Evolutionary conservation across 2,888 invertebrate species (phyloP).

Genomic region (Petrolisthes manimaculis): DNA sequence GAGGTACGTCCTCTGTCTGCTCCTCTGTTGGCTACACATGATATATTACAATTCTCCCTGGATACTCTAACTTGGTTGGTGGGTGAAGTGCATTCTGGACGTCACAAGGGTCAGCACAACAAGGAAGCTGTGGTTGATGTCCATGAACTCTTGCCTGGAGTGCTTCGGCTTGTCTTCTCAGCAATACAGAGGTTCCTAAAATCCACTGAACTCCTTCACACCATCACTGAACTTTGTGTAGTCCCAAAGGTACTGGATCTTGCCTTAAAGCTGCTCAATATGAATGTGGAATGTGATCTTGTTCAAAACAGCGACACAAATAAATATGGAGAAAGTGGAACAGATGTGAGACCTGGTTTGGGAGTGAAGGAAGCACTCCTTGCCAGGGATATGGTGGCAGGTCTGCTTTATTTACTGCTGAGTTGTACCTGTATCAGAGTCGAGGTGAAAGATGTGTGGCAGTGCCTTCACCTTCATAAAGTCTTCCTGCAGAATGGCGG

Average conservation of each 20-base stretch:
- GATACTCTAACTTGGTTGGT: conserved; percentile 45
- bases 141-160: conserved; percentile 23
- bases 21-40: conserved; percentile 40
- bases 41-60: conserved; percentile 46
- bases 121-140: not conserved
- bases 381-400: conserved; percentile 35
- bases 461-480: conserved; percentile 46
- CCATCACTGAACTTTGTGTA: conserved; percentile 43
- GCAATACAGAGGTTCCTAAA: conserved; percentile 48
- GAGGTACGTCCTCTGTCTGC: conserved; percentile 45
- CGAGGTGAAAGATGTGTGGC: conserved; percentile 48
- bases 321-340: not conserved
- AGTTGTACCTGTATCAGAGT: conserved; percentile 46
- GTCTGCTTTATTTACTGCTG: conserved; percentile 39
- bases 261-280: conserved; percentile 20
- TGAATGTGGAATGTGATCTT: not conserved
- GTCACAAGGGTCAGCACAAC: conserved; percentile 16
- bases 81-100: conserved; percentile 19
- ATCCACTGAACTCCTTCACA: conserved; percentile 34
- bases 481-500: conserved; percentile 51
- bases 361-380: not conserved
- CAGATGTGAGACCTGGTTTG: not conserved
- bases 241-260: conserved; percentile 46
- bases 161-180: conserved; percentile 46
- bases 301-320: not conserved